Evolutionary conservation across 2,113 vertebrate genomes (phyloP), one percentile per base, ranked within the genome.

Genomic region (Ailurus styani): DNA sequence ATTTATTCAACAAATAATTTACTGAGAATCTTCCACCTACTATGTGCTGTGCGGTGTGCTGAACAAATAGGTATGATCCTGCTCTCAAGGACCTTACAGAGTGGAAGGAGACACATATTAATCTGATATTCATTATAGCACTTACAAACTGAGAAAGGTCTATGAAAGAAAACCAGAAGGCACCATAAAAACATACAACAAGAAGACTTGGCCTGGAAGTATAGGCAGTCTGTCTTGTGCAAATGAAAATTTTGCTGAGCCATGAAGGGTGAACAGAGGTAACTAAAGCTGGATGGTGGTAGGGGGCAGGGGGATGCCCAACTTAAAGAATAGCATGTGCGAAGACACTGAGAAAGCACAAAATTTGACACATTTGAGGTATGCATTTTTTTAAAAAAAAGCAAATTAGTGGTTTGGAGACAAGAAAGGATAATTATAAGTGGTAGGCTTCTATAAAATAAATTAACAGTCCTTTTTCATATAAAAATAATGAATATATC

Each of bases 251-350:
- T 7, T 57, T 34, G 68, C 8, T 42, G 82, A 90, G 6, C 47
- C 66, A 17, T 20, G 21, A 23, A 64, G 27, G 54, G 34, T n/a
- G 2, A 40, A 31, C 6, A 62, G 55, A 88, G 8, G 45, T 55
- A 14, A n/a, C 34, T 34, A n/a, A 62, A 11, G 37, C 23, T 3
- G 23, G 72, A 40, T 20, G 12, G 6, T 42, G 34, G 40, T 10
- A 40, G 20, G 6, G 10, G 10, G 2, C 17, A 50, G 17, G 12
- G 29, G 7, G 10, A 7, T 20, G 1, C 13, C n/a, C 20, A 54
- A 15, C 2, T 47, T 25, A 42, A 37, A 37, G 7, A 10, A 37
- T 20, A 11, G 3, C 10, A 1, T 34, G 13, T 60, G 14, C 37
- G 17, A 93, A 87, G 20, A n/a, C 66, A 60, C 52, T 13, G 8